A percentile compares a stretch with the other conserved stretches of the same genome.
Conservation (phyloP, 2,888 invertebrate genomes). For the Trissonchulus sp. region DNA sequence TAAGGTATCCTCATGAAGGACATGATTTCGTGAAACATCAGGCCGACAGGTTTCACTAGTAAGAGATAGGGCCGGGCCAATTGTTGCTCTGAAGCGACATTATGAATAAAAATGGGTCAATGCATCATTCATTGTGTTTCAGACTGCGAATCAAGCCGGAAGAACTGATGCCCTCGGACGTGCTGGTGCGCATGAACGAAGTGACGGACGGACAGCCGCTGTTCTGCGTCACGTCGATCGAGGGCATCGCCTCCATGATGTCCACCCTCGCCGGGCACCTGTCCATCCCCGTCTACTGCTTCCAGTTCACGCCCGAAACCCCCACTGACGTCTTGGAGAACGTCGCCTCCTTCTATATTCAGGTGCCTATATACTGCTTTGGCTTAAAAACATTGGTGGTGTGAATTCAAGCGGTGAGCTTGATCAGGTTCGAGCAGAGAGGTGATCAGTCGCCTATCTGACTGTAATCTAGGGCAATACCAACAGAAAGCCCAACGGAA, state of each 20-base stretch:
- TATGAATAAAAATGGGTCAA: too few relatives aligned
- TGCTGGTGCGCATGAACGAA: conserved; percentile 62
- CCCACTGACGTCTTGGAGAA: conserved; percentile 60
- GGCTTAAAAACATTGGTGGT: too few relatives aligned
- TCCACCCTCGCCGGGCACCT: conserved; percentile 67
- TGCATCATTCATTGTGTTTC: conserved; percentile 13
- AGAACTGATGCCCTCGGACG: conserved; percentile 68
- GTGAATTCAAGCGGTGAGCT: too few relatives aligned
- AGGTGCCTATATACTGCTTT: conserved; percentile 31
- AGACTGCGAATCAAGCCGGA: conserved; percentile 55
- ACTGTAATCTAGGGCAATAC: too few relatives aligned
- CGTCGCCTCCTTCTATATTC: conserved; percentile 47
- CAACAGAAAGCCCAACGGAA: background rate
- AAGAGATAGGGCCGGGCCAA: too few relatives aligned
- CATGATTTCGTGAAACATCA: too few relatives aligned
- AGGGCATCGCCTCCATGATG: conserved; percentile 71
- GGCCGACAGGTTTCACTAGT: too few relatives aligned
- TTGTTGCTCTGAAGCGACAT: too few relatives aligned
- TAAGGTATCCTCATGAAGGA: too few relatives aligned
- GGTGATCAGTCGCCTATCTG: too few relatives aligned
- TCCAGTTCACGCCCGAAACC: conserved; percentile 74
- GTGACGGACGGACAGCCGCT: conserved; percentile 47
- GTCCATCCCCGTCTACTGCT: conserved; percentile 71
- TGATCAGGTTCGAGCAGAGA: too few relatives aligned
- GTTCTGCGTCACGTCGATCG: conserved; percentile 70